A percentile compares a stretch with the other conserved stretches of the same genome.
Conservation (phyloP, 2,888 invertebrate genomes). For the Cataglyphis rosenhaueri region DNA sequence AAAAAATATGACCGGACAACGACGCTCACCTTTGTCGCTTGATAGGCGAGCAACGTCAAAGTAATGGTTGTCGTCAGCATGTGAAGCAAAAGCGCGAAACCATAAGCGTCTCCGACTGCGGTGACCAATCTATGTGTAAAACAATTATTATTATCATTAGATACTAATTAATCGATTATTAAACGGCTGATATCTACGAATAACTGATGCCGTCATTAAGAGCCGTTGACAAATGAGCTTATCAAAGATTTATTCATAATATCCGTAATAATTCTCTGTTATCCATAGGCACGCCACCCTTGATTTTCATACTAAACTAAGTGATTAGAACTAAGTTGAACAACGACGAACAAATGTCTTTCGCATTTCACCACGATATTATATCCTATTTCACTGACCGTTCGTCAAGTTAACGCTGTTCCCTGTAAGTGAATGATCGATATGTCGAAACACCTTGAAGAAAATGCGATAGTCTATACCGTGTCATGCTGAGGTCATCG, state of each 20-base stretch:
- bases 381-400: constrained; percentile 25
- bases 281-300: constrained; percentile 25
- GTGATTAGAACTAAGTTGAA: constrained; percentile 30
- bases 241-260: constrained; percentile 32
- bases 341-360: neutral
- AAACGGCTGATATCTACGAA: neutral
- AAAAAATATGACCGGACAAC: neutral
- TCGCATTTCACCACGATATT: constrained; percentile 7
- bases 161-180: neutral
- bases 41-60: constrained; percentile 93
- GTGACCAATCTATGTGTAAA: constrained; percentile 89
- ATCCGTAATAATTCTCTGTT: neutral
- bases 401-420: constrained; percentile 50
- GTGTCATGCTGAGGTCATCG: neutral
- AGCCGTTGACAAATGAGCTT: neutral
- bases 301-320: constrained; percentile 33
- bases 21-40: constrained; percentile 91
- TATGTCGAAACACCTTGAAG: constrained; percentile 46
- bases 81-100: constrained; percentile 93
- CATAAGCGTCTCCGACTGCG: constrained; percentile 93
- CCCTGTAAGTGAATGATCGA: constrained; percentile 58
- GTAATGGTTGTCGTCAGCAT: constrained; percentile 95
- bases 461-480: constrained; percentile 9
- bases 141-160: neutral
- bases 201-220: neutral